Percentiles rank a stretch among this genome's conserved stretches.
These are phyloP conservation scores for Melanophora roralis DNA, from an alignment of 2,888 invertebrate genomes.

Conservation along the genomic window DNA sequence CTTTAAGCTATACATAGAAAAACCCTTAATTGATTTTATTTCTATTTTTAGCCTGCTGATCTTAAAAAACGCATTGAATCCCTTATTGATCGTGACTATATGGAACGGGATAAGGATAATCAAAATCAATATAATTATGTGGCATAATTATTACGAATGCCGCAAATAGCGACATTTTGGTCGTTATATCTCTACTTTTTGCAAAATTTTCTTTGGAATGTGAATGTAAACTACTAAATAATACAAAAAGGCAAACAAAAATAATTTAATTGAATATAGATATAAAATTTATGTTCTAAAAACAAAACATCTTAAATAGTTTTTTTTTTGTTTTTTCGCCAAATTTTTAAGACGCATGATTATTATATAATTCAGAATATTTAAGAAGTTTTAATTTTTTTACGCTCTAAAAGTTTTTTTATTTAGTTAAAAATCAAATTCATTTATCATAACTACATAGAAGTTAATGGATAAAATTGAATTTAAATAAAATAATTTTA, in stretches of 20 bases:
- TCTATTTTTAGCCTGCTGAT: constrained; percentile 89
- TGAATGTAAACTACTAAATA: constrained; percentile 57
- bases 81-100: constrained; percentile 98
- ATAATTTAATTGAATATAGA: constrained; percentile 44
- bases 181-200: constrained; percentile 46
- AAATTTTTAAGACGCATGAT: too few relatives aligned
- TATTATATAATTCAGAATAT: too few relatives aligned
- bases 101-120: constrained; percentile 99
- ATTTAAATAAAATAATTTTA: too few relatives aligned
- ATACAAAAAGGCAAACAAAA: constrained; percentile 16
- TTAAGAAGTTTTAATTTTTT: too few relatives aligned
- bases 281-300: constrained; percentile 47
- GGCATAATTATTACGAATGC: constrained; percentile 82
- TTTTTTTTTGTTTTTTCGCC: too few relatives aligned
- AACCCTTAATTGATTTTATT: neutral
- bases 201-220: constrained; percentile 55
- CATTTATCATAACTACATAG: too few relatives aligned
- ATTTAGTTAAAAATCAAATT: too few relatives aligned
- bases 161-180: constrained; percentile 46
- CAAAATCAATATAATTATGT: constrained; percentile 99
- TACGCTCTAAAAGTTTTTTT: too few relatives aligned
- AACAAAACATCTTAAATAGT: too few relatives aligned
- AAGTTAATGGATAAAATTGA: too few relatives aligned
- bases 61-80: constrained; percentile 99
- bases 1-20: too few relatives aligned